Evolutionary conservation across 2,888 invertebrate genomes (phyloP).

Genomic region (Machimus atricapillus): DNA sequence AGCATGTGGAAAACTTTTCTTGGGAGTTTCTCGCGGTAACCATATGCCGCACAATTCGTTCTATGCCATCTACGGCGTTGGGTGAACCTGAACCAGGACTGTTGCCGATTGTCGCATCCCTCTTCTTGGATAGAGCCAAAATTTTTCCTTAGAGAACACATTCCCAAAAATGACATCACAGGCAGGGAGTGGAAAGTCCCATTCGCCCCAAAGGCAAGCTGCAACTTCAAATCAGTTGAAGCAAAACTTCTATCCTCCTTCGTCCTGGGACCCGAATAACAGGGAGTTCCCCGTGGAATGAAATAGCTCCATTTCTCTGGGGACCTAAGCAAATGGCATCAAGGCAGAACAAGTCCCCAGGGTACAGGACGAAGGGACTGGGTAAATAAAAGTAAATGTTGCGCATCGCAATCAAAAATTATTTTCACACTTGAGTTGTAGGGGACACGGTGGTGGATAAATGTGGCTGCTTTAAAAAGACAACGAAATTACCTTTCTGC

Average conservation of each 20-base stretch:
- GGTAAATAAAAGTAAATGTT: constrained; percentile 18
- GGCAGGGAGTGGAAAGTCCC: neutral
- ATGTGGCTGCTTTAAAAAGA: neutral
- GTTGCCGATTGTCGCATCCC: neutral
- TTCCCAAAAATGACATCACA: neutral
- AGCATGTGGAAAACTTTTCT: neutral
- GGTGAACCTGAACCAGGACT: neutral
- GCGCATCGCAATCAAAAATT: constrained; percentile 16
- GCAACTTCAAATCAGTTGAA: neutral
- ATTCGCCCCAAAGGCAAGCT: neutral
- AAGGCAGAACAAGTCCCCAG: neutral
- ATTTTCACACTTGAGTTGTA: constrained; percentile 21
- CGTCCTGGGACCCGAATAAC: neutral
- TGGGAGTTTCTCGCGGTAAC: neutral
- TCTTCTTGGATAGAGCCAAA: neutral
- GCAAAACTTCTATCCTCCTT: neutral
- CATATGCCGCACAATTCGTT: neutral
- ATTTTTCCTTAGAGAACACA: neutral
- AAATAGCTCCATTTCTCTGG: neutral
- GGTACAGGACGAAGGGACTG: neutral
- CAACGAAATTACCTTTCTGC: neutral
- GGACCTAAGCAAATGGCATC: neutral
- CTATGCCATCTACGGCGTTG: neutral
- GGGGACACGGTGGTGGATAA: neutral
- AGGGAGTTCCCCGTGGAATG: neutral